A percentile compares a stretch with the other conserved stretches of the same genome.
Conservation (phyloP, 2,113 vertebrate species). For the Colaptes auratus region DNA sequence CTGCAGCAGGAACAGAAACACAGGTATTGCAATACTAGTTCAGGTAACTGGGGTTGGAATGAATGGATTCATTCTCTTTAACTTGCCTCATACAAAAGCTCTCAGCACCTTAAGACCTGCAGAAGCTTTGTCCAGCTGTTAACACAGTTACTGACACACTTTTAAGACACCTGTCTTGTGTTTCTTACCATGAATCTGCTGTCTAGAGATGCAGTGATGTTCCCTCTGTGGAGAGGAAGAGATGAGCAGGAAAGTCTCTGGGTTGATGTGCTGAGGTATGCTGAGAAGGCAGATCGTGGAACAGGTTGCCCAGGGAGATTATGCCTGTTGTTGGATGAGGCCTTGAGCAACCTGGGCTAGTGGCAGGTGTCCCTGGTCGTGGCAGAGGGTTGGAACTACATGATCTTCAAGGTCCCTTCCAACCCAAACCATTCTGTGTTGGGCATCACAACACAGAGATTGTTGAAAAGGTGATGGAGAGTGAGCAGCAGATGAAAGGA, state of each 20-base stretch:
- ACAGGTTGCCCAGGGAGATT: no score
- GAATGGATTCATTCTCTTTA: neutral
- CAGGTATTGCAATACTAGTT: conserved; percentile 78
- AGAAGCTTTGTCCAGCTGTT: neutral
- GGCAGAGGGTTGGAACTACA: no score
- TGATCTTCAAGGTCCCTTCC: neutral
- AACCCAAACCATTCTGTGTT: neutral
- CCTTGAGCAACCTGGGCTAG: no score
- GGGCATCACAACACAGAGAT: neutral
- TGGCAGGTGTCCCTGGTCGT: no score
- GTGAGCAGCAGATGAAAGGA: neutral
- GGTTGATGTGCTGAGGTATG: no score
- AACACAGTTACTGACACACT: neutral
- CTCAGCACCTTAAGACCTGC: neutral
- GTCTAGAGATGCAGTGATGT: neutral
- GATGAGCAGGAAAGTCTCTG: no score
- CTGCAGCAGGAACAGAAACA: conserved; percentile 95
- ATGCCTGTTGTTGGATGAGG: no score
- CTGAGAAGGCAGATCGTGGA: no score
- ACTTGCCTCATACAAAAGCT: neutral
- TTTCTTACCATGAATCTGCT: neutral
- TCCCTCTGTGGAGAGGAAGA: neutral
- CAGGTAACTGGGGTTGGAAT: neutral
- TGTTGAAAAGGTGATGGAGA: neutral
- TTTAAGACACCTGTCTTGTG: neutral